These are phyloP conservation scores for Lepisosteus osseus DNA, from an alignment of 2,113 vertebrate species.

Conservation along the genomic window DNA sequence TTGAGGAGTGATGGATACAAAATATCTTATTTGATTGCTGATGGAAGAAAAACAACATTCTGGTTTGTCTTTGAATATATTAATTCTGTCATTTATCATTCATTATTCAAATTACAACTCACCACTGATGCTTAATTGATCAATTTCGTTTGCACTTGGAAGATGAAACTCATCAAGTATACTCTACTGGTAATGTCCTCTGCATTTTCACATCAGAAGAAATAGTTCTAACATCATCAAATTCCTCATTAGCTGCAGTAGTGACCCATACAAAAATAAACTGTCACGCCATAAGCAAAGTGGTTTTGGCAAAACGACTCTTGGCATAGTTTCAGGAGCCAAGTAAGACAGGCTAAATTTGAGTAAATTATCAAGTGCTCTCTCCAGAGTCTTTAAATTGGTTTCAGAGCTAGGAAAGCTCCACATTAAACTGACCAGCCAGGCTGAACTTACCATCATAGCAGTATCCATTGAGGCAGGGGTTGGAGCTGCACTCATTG, in stretches of 20 bases:
- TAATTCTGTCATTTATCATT: slow-evolving; percentile 43
- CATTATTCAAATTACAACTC: slow-evolving; percentile 49
- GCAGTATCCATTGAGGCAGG: slow-evolving; percentile 73
- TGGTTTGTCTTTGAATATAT: slow-evolving; percentile 38
- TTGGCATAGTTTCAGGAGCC: slow-evolving; percentile 21
- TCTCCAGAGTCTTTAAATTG: slow-evolving; percentile 35
- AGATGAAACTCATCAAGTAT: slow-evolving; percentile 44
- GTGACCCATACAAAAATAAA: slow-evolving; percentile 48
- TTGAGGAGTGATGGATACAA: slow-evolving; percentile 29
- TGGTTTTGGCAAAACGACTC: slow-evolving; percentile 35
- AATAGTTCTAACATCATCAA: slow-evolving; percentile 59
- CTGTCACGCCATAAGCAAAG: slow-evolving; percentile 33
- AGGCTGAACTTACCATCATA: slow-evolving; percentile 65
- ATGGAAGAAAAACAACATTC: slow-evolving; percentile 21
- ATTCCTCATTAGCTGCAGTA: slow-evolving; percentile 58
- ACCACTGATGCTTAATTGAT: slow-evolving; percentile 44
- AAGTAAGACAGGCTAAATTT: slow-evolving; percentile 28
- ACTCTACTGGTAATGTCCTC: slow-evolving; percentile 41
- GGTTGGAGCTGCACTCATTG: slow-evolving; percentile 71
- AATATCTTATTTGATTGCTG: slow-evolving; percentile 26
- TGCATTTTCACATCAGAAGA: slow-evolving; percentile 55
- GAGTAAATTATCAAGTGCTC: slow-evolving; percentile 27
- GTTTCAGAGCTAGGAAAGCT: slow-evolving; percentile 30
- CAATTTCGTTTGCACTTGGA: slow-evolving; percentile 22
- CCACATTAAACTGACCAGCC: slow-evolving; percentile 20